Evolutionary conservation across 2,797 vertebrate species (phyloP).

Genomic region (Triplophysa yarkandensis): DNA sequence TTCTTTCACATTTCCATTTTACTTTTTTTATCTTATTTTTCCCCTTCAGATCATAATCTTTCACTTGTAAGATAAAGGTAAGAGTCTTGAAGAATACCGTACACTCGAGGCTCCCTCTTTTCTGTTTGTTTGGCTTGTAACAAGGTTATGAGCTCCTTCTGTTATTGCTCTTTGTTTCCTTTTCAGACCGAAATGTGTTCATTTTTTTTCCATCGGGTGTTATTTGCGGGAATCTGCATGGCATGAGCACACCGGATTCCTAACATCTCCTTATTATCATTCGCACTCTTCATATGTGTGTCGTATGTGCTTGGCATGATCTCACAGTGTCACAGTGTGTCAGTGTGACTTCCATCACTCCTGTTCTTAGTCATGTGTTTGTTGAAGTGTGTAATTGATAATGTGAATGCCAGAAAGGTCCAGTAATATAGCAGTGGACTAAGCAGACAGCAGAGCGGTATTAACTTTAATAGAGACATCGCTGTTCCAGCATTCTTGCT

Average conservation of each 20-base stretch:
- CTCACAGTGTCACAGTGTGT: conserved; percentile 5
- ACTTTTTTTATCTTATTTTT: conserved; percentile 77
- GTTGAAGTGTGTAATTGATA: conserved; percentile 18
- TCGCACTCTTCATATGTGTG: neutral
- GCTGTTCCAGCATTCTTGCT: neutral
- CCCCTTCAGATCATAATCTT: conserved; percentile 98
- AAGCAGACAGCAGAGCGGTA: neutral
- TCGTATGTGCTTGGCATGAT: conserved; percentile 27
- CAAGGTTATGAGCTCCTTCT: conserved; percentile 72
- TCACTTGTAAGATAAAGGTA: conserved; percentile 99
- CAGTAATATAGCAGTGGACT: neutral
- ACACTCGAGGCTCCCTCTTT: conserved; percentile 58
- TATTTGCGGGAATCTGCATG: conserved; percentile 72
- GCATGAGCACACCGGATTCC: conserved; percentile 83
- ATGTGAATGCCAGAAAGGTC: conserved; percentile 12
- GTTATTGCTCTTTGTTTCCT: conserved; percentile 61
- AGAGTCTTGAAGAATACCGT: conserved; percentile 81
- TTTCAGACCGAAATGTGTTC: conserved; percentile 74
- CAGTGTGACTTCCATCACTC: neutral
- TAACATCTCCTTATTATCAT: conserved; percentile 1
- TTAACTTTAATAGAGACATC: neutral
- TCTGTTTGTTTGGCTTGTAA: conserved; percentile 77
- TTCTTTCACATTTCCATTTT: conserved; percentile 51
- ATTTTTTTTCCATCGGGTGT: conserved; percentile 67
- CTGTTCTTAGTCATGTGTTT: conserved; percentile 12